Percentiles rank a stretch among this genome's conserved stretches.
phyloP scores from a whole-genome alignment of 2,797 vertebrate genomes.

The Galago senegalensis region DNA sequence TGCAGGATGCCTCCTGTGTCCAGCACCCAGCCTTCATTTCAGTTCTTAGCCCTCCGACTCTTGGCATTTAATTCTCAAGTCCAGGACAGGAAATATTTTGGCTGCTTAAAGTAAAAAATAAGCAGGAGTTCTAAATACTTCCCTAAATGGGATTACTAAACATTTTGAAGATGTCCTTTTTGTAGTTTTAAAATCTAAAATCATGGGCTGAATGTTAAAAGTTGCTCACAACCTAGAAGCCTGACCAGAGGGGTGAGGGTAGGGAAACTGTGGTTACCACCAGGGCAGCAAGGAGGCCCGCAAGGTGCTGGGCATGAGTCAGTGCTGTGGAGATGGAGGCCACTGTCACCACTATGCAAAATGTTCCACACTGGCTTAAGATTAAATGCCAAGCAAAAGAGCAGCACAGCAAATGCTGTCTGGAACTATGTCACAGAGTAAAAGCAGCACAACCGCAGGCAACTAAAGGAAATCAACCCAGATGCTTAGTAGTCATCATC shows the following conservation, averaged over 20 bases:
- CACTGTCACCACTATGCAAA: too few species aligned
- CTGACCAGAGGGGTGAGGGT: too few species aligned
- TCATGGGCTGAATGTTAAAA: too few species aligned
- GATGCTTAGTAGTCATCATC: not conserved
- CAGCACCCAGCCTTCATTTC: not conserved
- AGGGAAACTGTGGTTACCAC: too few species aligned
- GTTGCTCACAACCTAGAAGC: too few species aligned
- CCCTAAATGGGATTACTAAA: not conserved
- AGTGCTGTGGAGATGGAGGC: too few species aligned
- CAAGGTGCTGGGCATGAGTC: too few species aligned
- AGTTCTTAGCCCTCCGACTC: not conserved
- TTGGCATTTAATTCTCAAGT: not conserved
- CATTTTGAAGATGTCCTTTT: not conserved
- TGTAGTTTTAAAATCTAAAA: constrained; percentile 14
- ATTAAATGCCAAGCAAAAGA: too few species aligned
- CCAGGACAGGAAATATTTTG: not conserved
- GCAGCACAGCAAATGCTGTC: not conserved
- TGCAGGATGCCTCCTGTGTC: not conserved
- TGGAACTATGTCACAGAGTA: not conserved
- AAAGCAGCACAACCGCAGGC: not conserved
- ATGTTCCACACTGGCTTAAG: too few species aligned
- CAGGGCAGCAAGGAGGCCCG: too few species aligned
- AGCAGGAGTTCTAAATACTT: not conserved
- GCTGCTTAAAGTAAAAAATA: not conserved
- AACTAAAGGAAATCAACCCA: not conserved